Evolutionary conservation across 1,140 invertebrate genomes (phyloP), one percentile per base, ranked within the genome.

Genomic region (Hylaeus anthracinus): DNA sequence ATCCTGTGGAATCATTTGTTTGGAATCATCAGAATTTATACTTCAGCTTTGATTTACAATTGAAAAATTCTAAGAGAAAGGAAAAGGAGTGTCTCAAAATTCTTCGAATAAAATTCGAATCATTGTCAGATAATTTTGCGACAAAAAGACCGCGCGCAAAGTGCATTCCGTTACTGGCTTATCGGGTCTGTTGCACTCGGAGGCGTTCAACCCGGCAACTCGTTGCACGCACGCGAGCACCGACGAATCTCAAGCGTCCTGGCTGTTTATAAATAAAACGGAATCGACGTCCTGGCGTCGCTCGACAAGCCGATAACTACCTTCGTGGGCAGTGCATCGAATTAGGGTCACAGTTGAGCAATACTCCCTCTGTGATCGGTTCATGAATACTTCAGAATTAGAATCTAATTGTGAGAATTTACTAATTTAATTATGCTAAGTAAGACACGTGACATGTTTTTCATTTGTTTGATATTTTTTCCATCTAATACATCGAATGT

Each of bases 141-240:
- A 79, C 55, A 79, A 4, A 67, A 14, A 26, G 15, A 10, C n/a
- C 6, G 10, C 39, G 14, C 45, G 14, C 15, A 12, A 82, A 79
- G 76, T 45, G 76, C 63, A 55, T 55, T 79, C 76, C 69, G 76
- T 82, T 82, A 82, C 45, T 53, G 55, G 70, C 79, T 82, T 82
- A 82, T 82, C 81, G 63, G 76, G 81, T 82, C 81, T 82, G 67
- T 71, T 82, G 76, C 81, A 82, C 81, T 82, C 67, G 48, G 63
- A 82, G 81, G 81, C 81, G 76, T 79, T 82, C 76, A 82, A 82
- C 76, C 81, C 76, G 74, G 76, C 76, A 67, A 82, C 81, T 79
- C 69, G 56, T 77, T 55, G 67, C 45, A 43, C 61, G 76, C 76
- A 79, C 76, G 69, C 81, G 55, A 67, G 15, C 65, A 26, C 9